These are phyloP conservation scores for Zaprionus bogoriensis DNA, from an alignment of 2,888 invertebrate species.

Conservation along the genomic window DNA sequence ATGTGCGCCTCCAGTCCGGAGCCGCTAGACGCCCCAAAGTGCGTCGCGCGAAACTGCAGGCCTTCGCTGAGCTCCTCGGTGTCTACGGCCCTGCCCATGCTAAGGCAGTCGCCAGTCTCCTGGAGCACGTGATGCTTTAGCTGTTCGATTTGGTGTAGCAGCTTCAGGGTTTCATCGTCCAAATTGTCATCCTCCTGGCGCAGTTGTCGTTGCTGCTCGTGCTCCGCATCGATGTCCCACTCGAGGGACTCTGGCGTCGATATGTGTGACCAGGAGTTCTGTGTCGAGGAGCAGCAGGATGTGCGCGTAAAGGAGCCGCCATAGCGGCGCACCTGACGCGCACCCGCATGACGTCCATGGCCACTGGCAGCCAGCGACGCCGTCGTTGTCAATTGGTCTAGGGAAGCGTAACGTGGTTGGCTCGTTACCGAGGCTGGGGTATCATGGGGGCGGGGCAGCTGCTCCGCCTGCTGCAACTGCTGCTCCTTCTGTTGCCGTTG, in stretches of 20 bases:
- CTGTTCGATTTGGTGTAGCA: slow-evolving; percentile 87
- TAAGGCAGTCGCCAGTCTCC: slow-evolving; percentile 85
- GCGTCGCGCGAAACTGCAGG: slow-evolving; percentile 52
- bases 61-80: slow-evolving; percentile 56
- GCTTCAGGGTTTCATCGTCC: slow-evolving; percentile 86
- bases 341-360: slow-evolving; percentile 34
- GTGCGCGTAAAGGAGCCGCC: slow-evolving; percentile 78
- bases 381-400: slow-evolving; percentile 62
- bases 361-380: slow-evolving; percentile 40
- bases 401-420: slow-evolving; percentile 56
- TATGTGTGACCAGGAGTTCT: slow-evolving; percentile 85
- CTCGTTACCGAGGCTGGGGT: slow-evolving; percentile 24
- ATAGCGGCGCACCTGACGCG: slow-evolving; percentile 53
- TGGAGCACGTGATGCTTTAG: slow-evolving; percentile 86
- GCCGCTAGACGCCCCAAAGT: slow-evolving; percentile 39
- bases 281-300: slow-evolving; percentile 82
- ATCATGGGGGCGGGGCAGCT: slow-evolving; percentile 12
- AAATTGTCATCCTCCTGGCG: slow-evolving; percentile 84
- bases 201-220: slow-evolving; percentile 79
- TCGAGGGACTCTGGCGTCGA: slow-evolving; percentile 88
- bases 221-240: slow-evolving; percentile 86
- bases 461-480: slow-evolving; percentile 20
- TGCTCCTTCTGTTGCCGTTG: slow-evolving; percentile 51
- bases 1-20: slow-evolving; percentile 52
- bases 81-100: slow-evolving; percentile 41